phyloP scores from a whole-genome alignment of 1,140 invertebrate species.

The Meloidogyne chitwoodi region DNA sequence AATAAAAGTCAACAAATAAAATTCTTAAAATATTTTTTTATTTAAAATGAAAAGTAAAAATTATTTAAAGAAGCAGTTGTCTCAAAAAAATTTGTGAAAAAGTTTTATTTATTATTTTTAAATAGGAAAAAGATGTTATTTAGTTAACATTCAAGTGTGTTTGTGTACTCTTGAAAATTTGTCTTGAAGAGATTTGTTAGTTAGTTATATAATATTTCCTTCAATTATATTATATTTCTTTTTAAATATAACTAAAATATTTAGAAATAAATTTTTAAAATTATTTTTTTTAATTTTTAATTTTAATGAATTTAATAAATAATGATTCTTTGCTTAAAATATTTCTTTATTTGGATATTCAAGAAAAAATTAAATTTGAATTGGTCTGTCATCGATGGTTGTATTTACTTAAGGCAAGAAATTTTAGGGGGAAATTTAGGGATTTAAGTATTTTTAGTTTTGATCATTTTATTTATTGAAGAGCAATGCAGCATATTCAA shows the following conservation, averaged over 20 bases:
- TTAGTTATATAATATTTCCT: too few relatives aligned
- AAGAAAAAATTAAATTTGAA: slow-evolving; percentile 28
- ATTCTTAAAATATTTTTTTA: too few relatives aligned
- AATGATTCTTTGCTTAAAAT: slow-evolving; percentile 23
- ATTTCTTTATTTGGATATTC: slow-evolving; percentile 26
- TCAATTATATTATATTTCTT: too few relatives aligned
- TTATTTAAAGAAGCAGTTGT: not conserved
- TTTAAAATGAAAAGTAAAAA: not conserved
- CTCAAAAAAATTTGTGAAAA: not conserved
- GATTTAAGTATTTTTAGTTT: not conserved
- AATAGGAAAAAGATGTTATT: too few relatives aligned
- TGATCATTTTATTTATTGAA: slow-evolving; percentile 17
- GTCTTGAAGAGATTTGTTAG: too few relatives aligned
- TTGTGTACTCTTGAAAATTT: too few relatives aligned
- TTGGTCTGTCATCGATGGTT: slow-evolving; percentile 27
- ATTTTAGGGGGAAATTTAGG: not conserved
- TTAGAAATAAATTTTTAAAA: not conserved
- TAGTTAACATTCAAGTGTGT: too few relatives aligned
- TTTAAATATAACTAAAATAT: too few relatives aligned
- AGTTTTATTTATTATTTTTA: too few relatives aligned
- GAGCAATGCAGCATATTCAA: not conserved
- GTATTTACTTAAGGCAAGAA: not conserved
- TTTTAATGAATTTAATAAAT: slow-evolving; percentile 26
- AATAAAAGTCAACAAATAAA: not conserved
- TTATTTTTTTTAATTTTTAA: not conserved